Evolutionary conservation across 2,797 vertebrate species (phyloP).

Genomic region (Amblyopsis hoosieri): DNA sequence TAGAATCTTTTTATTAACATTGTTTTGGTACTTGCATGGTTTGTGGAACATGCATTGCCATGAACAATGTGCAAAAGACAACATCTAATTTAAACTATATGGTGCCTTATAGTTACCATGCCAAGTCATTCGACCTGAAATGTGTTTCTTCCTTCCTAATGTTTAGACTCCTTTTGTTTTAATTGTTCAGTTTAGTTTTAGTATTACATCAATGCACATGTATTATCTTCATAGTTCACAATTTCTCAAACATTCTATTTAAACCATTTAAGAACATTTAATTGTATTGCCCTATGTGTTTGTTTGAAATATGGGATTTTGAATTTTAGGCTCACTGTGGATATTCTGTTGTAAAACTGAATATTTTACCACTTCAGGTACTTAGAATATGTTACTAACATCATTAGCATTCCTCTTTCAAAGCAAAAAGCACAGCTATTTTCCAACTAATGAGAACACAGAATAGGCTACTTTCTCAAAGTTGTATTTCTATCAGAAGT

Average conservation of each 20-base stretch:
- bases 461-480: background rate
- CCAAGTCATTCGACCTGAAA: constrained; percentile 65
- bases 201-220: constrained; percentile 58
- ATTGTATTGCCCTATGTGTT: constrained; percentile 34
- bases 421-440: background rate
- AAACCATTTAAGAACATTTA: constrained; percentile 64
- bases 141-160: constrained; percentile 23
- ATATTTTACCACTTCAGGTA: too few relatives aligned
- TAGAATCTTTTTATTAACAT: constrained; percentile 31
- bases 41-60: constrained; percentile 67
- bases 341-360: constrained; percentile 19
- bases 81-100: constrained; percentile 62
- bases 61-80: constrained; percentile 51
- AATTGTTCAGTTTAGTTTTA: constrained; percentile 37
- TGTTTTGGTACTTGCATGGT: constrained; percentile 30
- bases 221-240: constrained; percentile 47
- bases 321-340: constrained; percentile 31
- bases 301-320: constrained; percentile 49
- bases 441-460: background rate
- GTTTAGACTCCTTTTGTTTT: constrained; percentile 34
- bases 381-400: background rate
- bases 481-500: background rate
- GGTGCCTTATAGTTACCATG: constrained; percentile 68
- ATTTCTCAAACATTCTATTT: constrained; percentile 38
- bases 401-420: background rate